Base-by-base conservation (phyloP, 2,113 vertebrate species). In the Cynocephalus volans region DNA sequence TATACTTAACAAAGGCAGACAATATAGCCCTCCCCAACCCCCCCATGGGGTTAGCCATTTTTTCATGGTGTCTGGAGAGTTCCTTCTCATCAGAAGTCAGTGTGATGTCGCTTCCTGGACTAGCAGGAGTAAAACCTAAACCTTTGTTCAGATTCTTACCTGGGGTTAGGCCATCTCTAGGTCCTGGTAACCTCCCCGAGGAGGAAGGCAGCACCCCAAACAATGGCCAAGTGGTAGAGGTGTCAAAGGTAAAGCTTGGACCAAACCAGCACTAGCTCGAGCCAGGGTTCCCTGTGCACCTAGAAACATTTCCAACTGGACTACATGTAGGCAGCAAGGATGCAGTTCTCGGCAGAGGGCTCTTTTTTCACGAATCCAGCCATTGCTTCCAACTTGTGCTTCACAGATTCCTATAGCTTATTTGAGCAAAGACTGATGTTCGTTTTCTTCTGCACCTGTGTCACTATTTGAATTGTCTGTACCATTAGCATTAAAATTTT, bases 401-500 rank as follows among this genome's bases (percentile, higher is more conserved):
- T 58, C 52, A 41, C 17, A 31, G 41, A 50, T 23, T 50, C n/a
- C 17, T 1, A 1, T 31, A 50, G 36, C 19, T 80, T 62, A 62
- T 6, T 73, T n/a, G 65, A n/a, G 15, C 23, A 64, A 87, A 87
- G 11, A 91, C 1, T 52, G n/a, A 60, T 64, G n/a, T n/a, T 92
- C 58, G 72, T 62, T 75, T 81, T n/a, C 85, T 96, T 76, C 64
- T 84, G 2, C 0, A 1, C 26, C 17, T 62, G 2, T 72, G 70
- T 65, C 26, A 21, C 64, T 79, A 31, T 75, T 90, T 90, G 73
- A 92, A 72, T 92, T 85, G 58, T 60, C 67, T 93, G 41, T 48
- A 33, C 18, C 36, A 56, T 64, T 77, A 77, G 36, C 83, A 65
- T 92, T 86, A 79, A 93, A 33, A 56, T 88, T 85, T 90, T 85